Evolutionary conservation across 2,797 vertebrate genomes (phyloP).

Genomic region (Ceryle rudis): DNA sequence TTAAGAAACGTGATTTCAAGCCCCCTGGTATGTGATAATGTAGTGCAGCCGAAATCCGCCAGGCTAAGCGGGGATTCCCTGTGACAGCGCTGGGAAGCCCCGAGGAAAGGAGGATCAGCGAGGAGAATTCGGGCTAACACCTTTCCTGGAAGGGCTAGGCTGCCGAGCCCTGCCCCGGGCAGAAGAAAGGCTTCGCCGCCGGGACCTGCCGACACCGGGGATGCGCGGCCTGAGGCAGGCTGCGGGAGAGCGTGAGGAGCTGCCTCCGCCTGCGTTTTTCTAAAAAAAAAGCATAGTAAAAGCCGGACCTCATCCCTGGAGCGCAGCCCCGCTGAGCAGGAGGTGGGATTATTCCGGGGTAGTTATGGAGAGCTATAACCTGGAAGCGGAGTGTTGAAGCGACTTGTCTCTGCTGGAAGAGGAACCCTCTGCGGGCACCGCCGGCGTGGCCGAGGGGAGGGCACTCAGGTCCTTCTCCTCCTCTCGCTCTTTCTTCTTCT

Average conservation of each 20-base stretch:
- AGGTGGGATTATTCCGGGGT: slow-evolving; percentile 51
- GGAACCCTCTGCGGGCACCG: background rate
- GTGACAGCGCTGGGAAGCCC: no score
- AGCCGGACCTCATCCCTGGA: background rate
- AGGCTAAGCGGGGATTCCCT: no score
- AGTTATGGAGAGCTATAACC: slow-evolving; percentile 20
- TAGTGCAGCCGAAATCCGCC: no score
- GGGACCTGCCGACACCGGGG: background rate
- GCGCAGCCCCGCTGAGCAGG: slow-evolving; percentile 8
- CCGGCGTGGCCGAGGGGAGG: background rate
- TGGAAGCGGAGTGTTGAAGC: background rate
- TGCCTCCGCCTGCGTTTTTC: background rate
- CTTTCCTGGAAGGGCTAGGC: slow-evolving; percentile 42
- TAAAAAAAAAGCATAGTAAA: background rate
- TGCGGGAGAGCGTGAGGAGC: slow-evolving; percentile 20
- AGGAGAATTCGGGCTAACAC: no score
- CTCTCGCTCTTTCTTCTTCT: background rate
- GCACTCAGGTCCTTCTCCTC: background rate
- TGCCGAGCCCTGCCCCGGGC: slow-evolving; percentile 50
- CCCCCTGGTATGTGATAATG: no score
- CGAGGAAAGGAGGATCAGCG: no score
- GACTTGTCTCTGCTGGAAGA: background rate
- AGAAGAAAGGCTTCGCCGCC: slow-evolving; percentile 16
- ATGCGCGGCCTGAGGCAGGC: slow-evolving; percentile 42
- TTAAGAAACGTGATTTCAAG: no score